phyloP scores from a whole-genome alignment of 2,888 invertebrate genomes.

The Phortica okadai region DNA sequence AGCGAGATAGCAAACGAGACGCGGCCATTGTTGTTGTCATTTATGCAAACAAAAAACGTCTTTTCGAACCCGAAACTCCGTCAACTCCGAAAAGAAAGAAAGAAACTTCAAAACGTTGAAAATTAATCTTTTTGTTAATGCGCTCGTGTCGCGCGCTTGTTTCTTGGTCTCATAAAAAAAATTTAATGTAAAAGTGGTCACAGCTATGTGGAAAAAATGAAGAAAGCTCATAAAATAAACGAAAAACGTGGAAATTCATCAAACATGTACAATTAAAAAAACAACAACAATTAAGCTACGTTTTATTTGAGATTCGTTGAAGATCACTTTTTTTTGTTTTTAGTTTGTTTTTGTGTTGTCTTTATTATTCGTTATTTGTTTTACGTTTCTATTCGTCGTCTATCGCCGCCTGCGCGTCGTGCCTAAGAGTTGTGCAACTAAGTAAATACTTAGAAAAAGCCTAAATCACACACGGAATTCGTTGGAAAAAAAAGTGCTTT shows the following conservation, averaged over 20 bases:
- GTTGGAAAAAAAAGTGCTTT: background rate
- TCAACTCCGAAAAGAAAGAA: background rate
- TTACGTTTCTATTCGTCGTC: background rate
- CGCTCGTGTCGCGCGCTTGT: background rate
- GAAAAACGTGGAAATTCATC: conserved; percentile 4
- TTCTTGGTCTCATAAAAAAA: background rate
- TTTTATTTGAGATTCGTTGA: background rate
- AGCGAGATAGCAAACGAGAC: background rate
- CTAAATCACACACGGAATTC: background rate
- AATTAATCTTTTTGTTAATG: conserved; percentile 16
- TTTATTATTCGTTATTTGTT: background rate
- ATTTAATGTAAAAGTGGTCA: background rate
- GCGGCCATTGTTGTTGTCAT: conserved; percentile 10
- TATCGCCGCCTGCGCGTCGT: background rate
- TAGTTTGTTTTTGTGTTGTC: background rate
- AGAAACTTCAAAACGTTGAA: background rate
- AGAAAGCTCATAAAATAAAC: conserved; percentile 20
- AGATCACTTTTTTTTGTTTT: too few relatives aligned
- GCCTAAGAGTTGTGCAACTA: background rate
- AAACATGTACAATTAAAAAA: background rate
- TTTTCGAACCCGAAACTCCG: background rate
- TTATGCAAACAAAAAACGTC: conserved; percentile 19
- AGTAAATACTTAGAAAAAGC: background rate
- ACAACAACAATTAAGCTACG: conserved; percentile 11
- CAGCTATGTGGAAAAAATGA: background rate